Evolutionary conservation across 2,113 vertebrate species (phyloP), one percentile per base, ranked within the genome.

Genomic region (Glaucidium brasilianum): DNA sequence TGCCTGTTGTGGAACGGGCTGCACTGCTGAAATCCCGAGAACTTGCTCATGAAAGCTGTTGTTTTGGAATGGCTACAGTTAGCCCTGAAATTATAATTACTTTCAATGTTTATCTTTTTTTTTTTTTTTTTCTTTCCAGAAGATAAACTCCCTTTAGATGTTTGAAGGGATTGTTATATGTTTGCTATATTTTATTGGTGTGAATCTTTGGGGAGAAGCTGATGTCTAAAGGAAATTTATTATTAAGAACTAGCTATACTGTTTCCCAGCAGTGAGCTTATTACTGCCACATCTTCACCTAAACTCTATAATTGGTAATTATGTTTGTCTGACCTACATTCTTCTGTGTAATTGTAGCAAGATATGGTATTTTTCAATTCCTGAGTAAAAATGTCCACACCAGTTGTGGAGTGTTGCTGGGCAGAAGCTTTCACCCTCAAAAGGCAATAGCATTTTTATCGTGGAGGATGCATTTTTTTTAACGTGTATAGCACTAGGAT

Each of bases 281-380:
- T 97, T 90, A 95, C 89, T 92, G 92, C 69, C 89, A 92, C 91
- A 92, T 97, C 94, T 88, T 92, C 2, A 0, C 77, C 89, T 87
- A 95, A 95, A 94, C 67, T 85, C 86, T 88, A 2, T 96, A 97
- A 96, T 95, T 95, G 86, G 84, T 92, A 96, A 97, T 95, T 97
- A 95, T 95, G 91, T 97, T 97, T 96, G 89, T 90, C 94, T 95
- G 93, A 96, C 92, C 92, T 91, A 95, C 77, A 94, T 96, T 97
- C 89, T 92, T 90, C 59, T 69, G 60, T 5, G 32, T 92, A 95
- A 95, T 91, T 97, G 91, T 87, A 90, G 80, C 4, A 5, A 96
- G 83, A 95, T 95, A 95, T 6, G 67, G 80, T 94, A 89, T 96
- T 92, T 84, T 96, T 96, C 89, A 95, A 43, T 83, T 88, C 74